Base-by-base conservation (phyloP, 2,888 invertebrate genomes). In the Kryphioiulus occultus region DNA sequence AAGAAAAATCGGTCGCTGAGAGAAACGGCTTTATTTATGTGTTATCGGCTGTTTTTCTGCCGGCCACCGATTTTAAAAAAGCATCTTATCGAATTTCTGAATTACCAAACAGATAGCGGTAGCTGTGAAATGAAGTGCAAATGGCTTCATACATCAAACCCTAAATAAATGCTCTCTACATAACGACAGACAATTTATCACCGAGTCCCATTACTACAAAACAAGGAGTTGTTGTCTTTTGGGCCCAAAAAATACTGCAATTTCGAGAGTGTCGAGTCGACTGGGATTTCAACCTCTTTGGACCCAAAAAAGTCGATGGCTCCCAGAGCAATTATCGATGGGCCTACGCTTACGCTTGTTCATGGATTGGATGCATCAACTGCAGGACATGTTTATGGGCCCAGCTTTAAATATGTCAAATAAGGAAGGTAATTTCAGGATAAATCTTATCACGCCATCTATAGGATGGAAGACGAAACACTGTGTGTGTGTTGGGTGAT, bases 141-240 rank as follows among this genome's bases (percentile, higher is more conserved):
- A 68, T 26, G 26, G 68, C 68, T 68, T 68, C 68, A 68, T 68
- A 68, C 68, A 68, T 68, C 68, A 68, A 68, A 68, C 68, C 68
- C 26, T 68, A 68, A 68, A 68, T 68, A 68, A 68, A 68, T 68
- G 68, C 26, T 68, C 12, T 68, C 68, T 68, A 68, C 68, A 68
- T 68, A 68, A 68, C 26, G 68, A 68, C 68, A 68, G 68, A 68
- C 68, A 68, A 68, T 68, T 68, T 68, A 68, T 68, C 68, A 68
- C 68, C 22, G 68, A 22, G 4, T 68, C 22, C 68, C 68, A 19
- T 68, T 68, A 68, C 68, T 68, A 26, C 68, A 68, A 68, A 68
- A 68, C 68, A 68, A 22, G 68, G 26, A 68, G 68, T 22, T 68
- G 22, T 26, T 68, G 5, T 26, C 10, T 68, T 22, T 68, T 68